These are phyloP conservation scores for Caenorhabditis sulstoni DNA, from an alignment of 2,888 invertebrate genomes.

Conservation along the genomic window DNA sequence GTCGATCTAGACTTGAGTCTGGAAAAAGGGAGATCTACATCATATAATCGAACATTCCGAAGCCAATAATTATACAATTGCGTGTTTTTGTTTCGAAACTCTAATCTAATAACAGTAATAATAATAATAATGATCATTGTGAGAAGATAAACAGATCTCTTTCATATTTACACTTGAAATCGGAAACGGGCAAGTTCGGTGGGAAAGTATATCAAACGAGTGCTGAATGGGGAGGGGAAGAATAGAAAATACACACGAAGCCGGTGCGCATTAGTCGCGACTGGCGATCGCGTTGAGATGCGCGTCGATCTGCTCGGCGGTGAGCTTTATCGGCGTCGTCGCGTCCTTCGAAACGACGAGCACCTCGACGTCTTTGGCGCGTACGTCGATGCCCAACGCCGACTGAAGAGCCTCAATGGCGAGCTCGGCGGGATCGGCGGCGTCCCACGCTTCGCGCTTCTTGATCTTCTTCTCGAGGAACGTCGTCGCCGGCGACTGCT, in stretches of 20 bases:
- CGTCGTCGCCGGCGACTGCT: slow-evolving; percentile 94
- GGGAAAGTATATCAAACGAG: too few relatives aligned
- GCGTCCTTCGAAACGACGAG: slow-evolving; percentile 90
- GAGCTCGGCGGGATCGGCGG: slow-evolving; percentile 88
- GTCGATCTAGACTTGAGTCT: slow-evolving; percentile 29
- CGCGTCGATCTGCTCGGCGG: slow-evolving; percentile 76
- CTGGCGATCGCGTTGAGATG: slow-evolving; percentile 80
- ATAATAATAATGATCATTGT: too few relatives aligned
- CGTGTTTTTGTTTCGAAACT: too few relatives aligned
- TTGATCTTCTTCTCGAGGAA: slow-evolving; percentile 98
- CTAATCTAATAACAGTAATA: too few relatives aligned
- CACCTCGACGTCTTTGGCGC: slow-evolving; percentile 96
- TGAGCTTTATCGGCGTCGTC: slow-evolving; percentile 85
- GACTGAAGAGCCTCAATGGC: slow-evolving; percentile 86
- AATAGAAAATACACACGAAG: too few relatives aligned
- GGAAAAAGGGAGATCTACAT: neutral
- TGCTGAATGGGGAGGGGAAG: too few relatives aligned
- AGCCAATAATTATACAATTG: neutral
- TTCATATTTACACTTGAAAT: too few relatives aligned
- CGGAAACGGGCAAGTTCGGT: too few relatives aligned
- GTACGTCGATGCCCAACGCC: slow-evolving; percentile 96
- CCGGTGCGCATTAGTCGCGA: slow-evolving; percentile 79
- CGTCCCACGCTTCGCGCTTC: slow-evolving; percentile 86
- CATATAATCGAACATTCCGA: too few relatives aligned
- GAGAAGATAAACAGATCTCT: too few relatives aligned